Evolutionary conservation across 1,140 invertebrate species (phyloP).

Genomic region (Drosophila chauvacae): DNA sequence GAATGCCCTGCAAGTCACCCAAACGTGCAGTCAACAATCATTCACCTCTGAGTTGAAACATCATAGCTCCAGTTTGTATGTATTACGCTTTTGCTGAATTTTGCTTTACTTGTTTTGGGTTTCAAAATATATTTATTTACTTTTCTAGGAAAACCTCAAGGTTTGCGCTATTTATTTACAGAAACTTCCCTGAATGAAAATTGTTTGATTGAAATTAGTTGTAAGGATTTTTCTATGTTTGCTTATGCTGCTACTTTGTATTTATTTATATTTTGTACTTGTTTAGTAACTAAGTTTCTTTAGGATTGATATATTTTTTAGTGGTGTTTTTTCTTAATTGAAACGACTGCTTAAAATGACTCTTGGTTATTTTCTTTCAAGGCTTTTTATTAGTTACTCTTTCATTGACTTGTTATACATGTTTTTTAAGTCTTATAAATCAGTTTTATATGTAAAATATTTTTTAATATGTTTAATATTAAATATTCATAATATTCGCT

Average conservation of each 20-base stretch:
- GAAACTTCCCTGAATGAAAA: neutral
- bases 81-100: slow-evolving; percentile 6
- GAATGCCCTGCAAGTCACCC: slow-evolving; percentile 14
- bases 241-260: neutral
- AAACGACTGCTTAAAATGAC: neutral
- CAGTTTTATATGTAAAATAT: neutral
- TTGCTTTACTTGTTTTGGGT: neutral
- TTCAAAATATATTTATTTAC: neutral
- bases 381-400: no score
- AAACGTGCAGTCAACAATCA: slow-evolving; percentile 24
- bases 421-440: neutral
- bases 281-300: neutral
- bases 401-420: neutral
- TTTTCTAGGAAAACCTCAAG: neutral
- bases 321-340: neutral
- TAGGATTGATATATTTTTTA: neutral
- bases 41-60: slow-evolving; percentile 4
- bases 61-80: slow-evolving; percentile 1
- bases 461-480: neutral
- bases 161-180: neutral
- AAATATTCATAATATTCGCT: neutral
- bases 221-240: neutral
- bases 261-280: neutral
- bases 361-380: neutral
- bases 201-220: neutral